These are phyloP conservation scores for Rhineura floridana DNA, from an alignment of 2,113 vertebrate genomes.

Conservation along the genomic window DNA sequence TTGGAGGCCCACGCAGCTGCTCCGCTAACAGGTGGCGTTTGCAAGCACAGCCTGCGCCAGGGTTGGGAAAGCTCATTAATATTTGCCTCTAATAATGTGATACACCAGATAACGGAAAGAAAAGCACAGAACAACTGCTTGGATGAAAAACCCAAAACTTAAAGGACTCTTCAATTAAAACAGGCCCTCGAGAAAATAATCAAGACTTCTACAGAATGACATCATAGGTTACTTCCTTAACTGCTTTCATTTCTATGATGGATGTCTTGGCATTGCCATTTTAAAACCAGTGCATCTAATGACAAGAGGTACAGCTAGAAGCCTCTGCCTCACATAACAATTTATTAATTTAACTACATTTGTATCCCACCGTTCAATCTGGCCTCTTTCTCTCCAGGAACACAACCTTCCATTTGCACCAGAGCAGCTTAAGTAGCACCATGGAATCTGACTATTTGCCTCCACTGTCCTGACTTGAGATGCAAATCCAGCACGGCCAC, in stretches of 20 bases:
- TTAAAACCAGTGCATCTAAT: neutral
- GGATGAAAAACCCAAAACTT: neutral
- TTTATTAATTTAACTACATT: neutral
- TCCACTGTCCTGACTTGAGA: neutral
- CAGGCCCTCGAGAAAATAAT: neutral
- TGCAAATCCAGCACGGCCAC: neutral
- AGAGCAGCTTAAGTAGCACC: neutral
- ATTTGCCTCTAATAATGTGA: slow-evolving; percentile 28
- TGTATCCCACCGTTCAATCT: neutral
- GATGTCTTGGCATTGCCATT: neutral
- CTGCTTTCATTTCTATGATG: neutral
- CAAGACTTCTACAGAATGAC: neutral
- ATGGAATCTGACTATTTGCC: neutral
- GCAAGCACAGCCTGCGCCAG: slow-evolving; percentile 36
- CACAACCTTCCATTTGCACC: neutral
- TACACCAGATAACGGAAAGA: slow-evolving; percentile 16
- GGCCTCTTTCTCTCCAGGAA: neutral
- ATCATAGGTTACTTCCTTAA: neutral
- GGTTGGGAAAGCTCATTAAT: slow-evolving; percentile 53
- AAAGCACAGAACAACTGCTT: slow-evolving; percentile 30
- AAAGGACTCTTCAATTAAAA: neutral
- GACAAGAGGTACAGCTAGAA: neutral
- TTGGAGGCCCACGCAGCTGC: slow-evolving; percentile 48
- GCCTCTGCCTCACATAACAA: neutral
- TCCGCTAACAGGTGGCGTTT: slow-evolving; percentile 31